Base-by-base conservation (phyloP, 2,113 vertebrate genomes). In the Calyptomena viridis region DNA sequence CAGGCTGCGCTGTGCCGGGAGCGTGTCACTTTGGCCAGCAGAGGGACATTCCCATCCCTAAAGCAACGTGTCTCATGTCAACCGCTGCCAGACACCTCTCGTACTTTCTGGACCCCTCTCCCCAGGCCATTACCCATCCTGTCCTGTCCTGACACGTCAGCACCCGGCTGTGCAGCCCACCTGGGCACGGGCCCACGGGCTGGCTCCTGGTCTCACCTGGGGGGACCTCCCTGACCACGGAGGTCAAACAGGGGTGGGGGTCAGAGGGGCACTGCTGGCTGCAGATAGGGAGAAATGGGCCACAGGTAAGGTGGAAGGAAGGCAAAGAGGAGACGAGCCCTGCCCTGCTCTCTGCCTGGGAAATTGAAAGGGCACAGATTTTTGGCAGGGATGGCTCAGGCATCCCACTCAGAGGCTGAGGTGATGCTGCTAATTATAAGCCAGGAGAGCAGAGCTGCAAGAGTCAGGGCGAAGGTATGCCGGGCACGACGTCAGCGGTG, bases 391-490 rank as follows among this genome's bases (percentile, higher is more conserved):
- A 83, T 1, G 83, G 92, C 88, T 76, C 92, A 87, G 82, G 53
- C 84, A 31, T 67, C 84, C 53, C 44, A 3, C 10, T 72, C 7
- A 0, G 77, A 59, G 95, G 69, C 93, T 94, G 93, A 94, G 94
- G 84, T 90, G 94, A 96, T 96, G 95, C 87, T 94, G 81, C 95
- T 97, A 96, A 97, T 97, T 93, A 97, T 97, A 95, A 85, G 37
- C 47, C 86, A 74, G 91, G 91, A 89, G 78, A 84, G 75, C 87
- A 67, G 76, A 92, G 56, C 74, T 30, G 89, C 67, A 2, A 80
- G 93, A 96, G 39, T 95, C 58, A 96, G 88, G 27, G 15, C 8
- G 14, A 83, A 95, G 89, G 93, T 76, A 97, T 95, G 90, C 28
- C 1, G 83, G 82, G 58, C 74, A 62, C 64, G 56, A 85, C 73